Evolutionary conservation across 2,113 vertebrate genomes (phyloP).

Genomic region (Tachysurus vachellii): DNA sequence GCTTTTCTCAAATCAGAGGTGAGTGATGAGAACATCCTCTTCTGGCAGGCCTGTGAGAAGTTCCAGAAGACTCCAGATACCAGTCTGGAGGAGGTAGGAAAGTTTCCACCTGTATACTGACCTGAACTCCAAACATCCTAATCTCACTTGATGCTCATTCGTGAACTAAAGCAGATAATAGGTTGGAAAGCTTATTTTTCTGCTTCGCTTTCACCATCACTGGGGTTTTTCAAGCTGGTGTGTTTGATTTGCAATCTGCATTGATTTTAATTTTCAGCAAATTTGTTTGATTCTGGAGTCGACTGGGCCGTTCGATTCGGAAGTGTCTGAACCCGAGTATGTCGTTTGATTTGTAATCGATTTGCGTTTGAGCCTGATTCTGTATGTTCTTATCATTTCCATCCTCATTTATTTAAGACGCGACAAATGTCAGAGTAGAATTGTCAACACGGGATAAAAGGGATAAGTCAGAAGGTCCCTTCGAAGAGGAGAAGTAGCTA

Average conservation of each 20-base stretch:
- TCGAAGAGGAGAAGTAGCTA: not conserved
- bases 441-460: not conserved
- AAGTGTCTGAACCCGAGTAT: not conserved
- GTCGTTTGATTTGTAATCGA: not conserved
- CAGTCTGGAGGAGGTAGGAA: conserved; percentile 73
- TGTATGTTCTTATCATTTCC: not conserved
- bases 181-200: not conserved
- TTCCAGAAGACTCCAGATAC: conserved; percentile 79
- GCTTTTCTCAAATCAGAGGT: conserved; percentile 87
- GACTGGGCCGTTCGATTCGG: not conserved
- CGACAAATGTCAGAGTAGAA: not conserved
- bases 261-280: not conserved
- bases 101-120: not conserved
- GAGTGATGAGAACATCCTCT: conserved; percentile 84
- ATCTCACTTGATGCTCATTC: too few species aligned
- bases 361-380: not conserved
- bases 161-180: not conserved
- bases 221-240: not conserved
- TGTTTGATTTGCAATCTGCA: not conserved
- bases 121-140: not conserved
- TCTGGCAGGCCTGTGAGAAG: conserved; percentile 84
- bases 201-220: not conserved
- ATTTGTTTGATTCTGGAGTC: not conserved
- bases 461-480: not conserved
- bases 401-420: not conserved